These are phyloP conservation scores for Borostomias antarcticus DNA, from an alignment of 2,797 vertebrate species.

Conservation along the genomic window DNA sequence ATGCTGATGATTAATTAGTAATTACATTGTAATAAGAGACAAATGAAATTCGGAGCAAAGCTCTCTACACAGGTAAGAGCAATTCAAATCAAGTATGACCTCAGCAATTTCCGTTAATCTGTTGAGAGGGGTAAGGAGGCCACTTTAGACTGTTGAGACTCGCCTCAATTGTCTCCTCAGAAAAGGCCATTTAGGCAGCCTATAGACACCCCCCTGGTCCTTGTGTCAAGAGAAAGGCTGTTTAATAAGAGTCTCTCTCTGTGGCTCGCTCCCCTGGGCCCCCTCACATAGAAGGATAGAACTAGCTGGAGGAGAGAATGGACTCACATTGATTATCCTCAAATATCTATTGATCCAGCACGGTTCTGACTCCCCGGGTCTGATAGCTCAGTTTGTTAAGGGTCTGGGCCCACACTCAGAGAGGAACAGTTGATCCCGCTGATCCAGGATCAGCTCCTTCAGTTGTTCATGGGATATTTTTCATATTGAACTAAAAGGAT, in stretches of 20 bases:
- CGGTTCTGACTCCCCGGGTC: conserved; percentile 37
- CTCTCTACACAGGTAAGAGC: not conserved
- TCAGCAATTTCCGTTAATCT: not conserved
- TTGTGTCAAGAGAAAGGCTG: conserved; percentile 55
- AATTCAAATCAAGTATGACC: not conserved
- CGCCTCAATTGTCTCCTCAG: conserved; percentile 56
- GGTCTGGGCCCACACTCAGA: conserved; percentile 11
- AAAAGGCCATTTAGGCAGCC: conserved; percentile 59
- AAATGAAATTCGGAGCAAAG: not conserved
- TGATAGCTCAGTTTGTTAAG: conserved; percentile 11
- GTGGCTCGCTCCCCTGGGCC: conserved; percentile 52
- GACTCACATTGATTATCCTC: conserved; percentile 68
- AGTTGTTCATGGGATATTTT: too few relatives aligned
- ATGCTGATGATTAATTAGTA: not conserved
- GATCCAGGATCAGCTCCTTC: not conserved
- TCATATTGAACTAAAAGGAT: too few relatives aligned
- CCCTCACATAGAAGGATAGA: conserved; percentile 40
- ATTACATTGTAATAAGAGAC: not conserved
- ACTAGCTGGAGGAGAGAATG: conserved; percentile 46
- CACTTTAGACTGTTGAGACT: conserved; percentile 53
- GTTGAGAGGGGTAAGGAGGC: conserved; percentile 28
- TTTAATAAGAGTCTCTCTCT: conserved; percentile 62
- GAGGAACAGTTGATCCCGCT: not conserved
- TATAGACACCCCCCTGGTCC: conserved; percentile 57
- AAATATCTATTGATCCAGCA: conserved; percentile 56